Evolutionary conservation across 2,888 invertebrate species (phyloP).

Genomic region (Ophioninae sp.): DNA sequence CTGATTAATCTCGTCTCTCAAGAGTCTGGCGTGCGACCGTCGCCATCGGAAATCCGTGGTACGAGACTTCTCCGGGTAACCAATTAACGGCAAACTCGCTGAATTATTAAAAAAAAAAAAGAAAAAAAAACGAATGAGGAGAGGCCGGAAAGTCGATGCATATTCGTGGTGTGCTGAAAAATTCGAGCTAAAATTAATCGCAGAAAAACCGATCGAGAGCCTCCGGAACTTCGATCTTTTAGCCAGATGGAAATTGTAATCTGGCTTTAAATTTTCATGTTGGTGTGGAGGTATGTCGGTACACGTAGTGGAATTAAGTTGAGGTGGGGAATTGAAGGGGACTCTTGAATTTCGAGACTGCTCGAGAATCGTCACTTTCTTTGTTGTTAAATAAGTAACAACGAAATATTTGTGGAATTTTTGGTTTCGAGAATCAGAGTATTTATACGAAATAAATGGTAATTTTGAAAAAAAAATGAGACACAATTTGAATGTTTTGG

Average conservation of each 20-base stretch:
- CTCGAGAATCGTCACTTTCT: too few species aligned
- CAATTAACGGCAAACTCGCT: slow-evolving; percentile 15
- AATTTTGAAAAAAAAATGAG: too few species aligned
- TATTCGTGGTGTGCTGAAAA: neutral
- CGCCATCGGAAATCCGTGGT: slow-evolving; percentile 16
- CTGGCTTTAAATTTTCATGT: neutral
- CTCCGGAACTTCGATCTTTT: neutral
- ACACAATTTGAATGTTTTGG: too few species aligned
- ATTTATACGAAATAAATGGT: too few species aligned
- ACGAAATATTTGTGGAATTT: too few species aligned
- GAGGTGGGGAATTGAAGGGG: too few species aligned
- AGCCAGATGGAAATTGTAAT: neutral
- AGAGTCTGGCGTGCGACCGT: slow-evolving; percentile 13
- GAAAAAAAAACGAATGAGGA: neutral
- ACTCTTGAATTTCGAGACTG: too few species aligned
- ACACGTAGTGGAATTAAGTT: too few species aligned
- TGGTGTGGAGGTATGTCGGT: neutral
- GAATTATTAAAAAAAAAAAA: neutral
- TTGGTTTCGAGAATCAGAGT: too few species aligned
- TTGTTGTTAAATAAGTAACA: too few species aligned
- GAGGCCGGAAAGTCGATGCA: neutral
- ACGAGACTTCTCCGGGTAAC: slow-evolving; percentile 1
- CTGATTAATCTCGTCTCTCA: slow-evolving; percentile 30
- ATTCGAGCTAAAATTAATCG: neutral
- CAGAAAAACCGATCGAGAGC: neutral